Conservation (phyloP, 2,888 invertebrate genomes). For the Phragmatobia fuliginosa region DNA sequence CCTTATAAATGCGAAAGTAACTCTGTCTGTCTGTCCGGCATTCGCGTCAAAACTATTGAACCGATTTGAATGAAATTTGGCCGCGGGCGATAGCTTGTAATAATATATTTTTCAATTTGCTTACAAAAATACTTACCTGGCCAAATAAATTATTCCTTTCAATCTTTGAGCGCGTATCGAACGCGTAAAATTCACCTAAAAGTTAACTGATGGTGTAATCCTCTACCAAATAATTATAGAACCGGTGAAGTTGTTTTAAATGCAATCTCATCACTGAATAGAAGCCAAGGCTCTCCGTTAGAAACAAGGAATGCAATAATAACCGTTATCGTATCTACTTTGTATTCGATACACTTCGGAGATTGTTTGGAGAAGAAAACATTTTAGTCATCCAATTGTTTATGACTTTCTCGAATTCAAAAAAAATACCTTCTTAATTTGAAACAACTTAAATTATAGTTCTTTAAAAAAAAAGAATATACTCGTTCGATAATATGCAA, state of each 20-base stretch:
- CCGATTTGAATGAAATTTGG: too few species aligned
- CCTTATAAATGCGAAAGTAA: too few species aligned
- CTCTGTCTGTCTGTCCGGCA: too few species aligned
- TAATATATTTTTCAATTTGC: neutral
- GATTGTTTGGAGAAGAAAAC: conserved; percentile 56
- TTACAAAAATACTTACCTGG: neutral
- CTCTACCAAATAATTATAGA: conserved; percentile 5
- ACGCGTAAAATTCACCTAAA: neutral
- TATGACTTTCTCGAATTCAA: conserved; percentile 9
- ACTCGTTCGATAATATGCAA: too few species aligned
- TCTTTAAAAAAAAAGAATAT: neutral
- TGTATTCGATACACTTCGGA: conserved; percentile 58
- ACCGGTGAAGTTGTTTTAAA: conserved; percentile 26
- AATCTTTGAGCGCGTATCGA: neutral
- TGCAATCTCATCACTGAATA: conserved; percentile 44
- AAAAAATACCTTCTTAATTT: neutral
- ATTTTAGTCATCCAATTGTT: conserved; percentile 22
- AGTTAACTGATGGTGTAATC: neutral
- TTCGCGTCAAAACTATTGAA: too few species aligned
- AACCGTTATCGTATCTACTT: conserved; percentile 61
- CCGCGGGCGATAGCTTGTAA: too few species aligned
- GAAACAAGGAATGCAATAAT: conserved; percentile 59
- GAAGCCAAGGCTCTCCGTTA: conserved; percentile 49
- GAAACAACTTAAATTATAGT: neutral
- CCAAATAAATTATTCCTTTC: neutral